These are phyloP conservation scores for Leucoraja ocellata DNA, from an alignment of 2,797 vertebrate genomes.

Conservation along the genomic window DNA sequence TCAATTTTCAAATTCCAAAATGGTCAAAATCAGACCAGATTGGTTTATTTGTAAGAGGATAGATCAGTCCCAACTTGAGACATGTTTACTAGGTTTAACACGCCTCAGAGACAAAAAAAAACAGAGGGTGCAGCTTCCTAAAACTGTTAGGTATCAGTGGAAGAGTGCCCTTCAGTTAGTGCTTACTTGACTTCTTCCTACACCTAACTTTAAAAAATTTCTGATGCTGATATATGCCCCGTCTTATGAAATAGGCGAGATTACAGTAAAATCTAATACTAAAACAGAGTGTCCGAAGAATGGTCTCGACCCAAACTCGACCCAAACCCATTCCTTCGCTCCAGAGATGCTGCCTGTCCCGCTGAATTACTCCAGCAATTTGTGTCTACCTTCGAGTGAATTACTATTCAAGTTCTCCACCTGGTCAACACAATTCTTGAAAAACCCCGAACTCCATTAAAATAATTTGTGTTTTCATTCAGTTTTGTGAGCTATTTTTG, in stretches of 20 bases:
- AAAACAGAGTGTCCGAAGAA: background rate
- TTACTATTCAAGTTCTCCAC: background rate
- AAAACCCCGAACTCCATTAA: background rate
- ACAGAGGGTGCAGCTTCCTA: background rate
- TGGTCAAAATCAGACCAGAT: background rate
- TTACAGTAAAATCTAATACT: background rate
- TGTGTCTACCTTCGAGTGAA: background rate
- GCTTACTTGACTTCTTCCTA: background rate
- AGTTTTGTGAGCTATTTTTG: background rate
- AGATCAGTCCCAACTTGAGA: background rate
- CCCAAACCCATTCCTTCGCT: no score
- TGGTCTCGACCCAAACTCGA: no score
- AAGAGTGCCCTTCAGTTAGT: background rate
- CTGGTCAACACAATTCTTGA: background rate
- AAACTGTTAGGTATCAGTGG: background rate
- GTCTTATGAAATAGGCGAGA: background rate
- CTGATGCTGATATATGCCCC: background rate
- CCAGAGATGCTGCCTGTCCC: no score
- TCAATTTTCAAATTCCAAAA: constrained; percentile 14
- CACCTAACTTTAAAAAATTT: background rate
- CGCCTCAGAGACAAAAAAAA: background rate
- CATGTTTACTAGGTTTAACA: background rate
- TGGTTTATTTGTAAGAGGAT: background rate
- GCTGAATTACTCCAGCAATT: no score
- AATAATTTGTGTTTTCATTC: background rate